These are phyloP conservation scores for Gymnarchus niloticus DNA, from an alignment of 2,113 vertebrate species.

Conservation along the genomic window DNA sequence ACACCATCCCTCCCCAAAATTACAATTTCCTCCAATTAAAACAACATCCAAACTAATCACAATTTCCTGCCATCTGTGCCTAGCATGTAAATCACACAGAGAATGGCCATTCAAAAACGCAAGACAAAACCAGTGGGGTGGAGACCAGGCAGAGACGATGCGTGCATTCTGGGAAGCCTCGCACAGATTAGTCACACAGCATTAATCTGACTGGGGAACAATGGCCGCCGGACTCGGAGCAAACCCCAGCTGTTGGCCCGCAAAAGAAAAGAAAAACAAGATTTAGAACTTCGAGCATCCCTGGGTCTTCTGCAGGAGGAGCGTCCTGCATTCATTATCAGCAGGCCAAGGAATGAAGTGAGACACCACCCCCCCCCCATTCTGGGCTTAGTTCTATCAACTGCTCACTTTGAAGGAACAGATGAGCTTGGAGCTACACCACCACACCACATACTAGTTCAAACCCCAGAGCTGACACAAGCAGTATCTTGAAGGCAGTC, in stretches of 20 bases:
- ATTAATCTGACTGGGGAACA: conserved; percentile 91
- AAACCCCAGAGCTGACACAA: background rate
- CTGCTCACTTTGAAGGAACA: conserved; percentile 24
- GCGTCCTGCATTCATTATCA: conserved; percentile 81
- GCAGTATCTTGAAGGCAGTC: too few relatives aligned
- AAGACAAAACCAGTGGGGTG: conserved; percentile 56
- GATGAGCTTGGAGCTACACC: background rate
- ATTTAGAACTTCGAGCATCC: conserved; percentile 83
- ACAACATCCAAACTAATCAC: conserved; percentile 69
- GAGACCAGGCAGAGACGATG: conserved; percentile 34
- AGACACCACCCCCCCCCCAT: conserved; percentile 36
- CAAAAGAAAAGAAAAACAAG: conserved; percentile 95
- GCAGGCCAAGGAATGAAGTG: conserved; percentile 36
- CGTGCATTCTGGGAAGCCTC: conserved; percentile 90
- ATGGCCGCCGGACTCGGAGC: conserved; percentile 81
- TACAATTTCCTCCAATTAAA: conserved; percentile 48
- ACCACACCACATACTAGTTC: conserved; percentile 35
- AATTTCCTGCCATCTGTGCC: conserved; percentile 72
- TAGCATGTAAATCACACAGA: conserved; percentile 61
- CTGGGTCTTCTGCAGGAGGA: conserved; percentile 69
- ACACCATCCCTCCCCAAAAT: conserved; percentile 8
- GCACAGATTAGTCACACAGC: conserved; percentile 96
- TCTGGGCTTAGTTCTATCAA: conserved; percentile 57
- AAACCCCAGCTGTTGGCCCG: conserved; percentile 94
- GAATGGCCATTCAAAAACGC: conserved; percentile 55